Evolutionary conservation across 2,888 invertebrate species (phyloP), one percentile per base, ranked within the genome.

Genomic region (Clanis bilineata): DNA sequence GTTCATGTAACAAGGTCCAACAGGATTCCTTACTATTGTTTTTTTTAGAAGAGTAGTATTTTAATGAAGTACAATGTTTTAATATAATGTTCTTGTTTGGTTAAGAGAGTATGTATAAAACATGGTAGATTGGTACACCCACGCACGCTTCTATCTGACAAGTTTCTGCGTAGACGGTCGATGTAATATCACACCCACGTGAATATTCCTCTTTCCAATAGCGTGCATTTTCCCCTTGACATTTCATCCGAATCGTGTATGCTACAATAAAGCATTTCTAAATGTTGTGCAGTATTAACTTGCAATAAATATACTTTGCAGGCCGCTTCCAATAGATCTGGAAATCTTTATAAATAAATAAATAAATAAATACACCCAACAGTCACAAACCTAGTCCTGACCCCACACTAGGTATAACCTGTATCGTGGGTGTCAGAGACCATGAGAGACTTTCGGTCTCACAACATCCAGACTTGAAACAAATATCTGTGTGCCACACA

Each of bases 151-250:
- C 32, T 9, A 15, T 0, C 28, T 18, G 18, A 51, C 32, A 10
- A 28, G 28, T 10, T 51, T 18, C 32, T 28, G 7, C n/a, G 28
- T 23, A 45, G 23, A 23, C 12, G 23, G 4, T n/a, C n/a, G n/a
- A n/a, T n/a, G n/a, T 51, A 28, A 28, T 51, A 51, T 28, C 3
- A 28, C 51, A 15, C 51, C 51, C 28, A 51, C 51, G 32, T 51
- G 9, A 4, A 10, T 32, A 51, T 51, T 32, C 10, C 51, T 32
- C 1, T 15, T 51, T 51, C 4, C 3, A 32, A 32, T 28, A 1
- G 28, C 28, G 28, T 32, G 10, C 28, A 51, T 32, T 51, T 51
- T 51, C 9, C 28, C 45, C 12, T 9, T 10, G 51, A 51, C 32
- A 32, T 28, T 51, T 51, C 51, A 28, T 10, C 18, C 10, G 28